A percentile compares a stretch with the other conserved stretches of the same genome.
phyloP scores from a whole-genome alignment of 2,113 vertebrate species.

The Laticauda laticaudata region DNA sequence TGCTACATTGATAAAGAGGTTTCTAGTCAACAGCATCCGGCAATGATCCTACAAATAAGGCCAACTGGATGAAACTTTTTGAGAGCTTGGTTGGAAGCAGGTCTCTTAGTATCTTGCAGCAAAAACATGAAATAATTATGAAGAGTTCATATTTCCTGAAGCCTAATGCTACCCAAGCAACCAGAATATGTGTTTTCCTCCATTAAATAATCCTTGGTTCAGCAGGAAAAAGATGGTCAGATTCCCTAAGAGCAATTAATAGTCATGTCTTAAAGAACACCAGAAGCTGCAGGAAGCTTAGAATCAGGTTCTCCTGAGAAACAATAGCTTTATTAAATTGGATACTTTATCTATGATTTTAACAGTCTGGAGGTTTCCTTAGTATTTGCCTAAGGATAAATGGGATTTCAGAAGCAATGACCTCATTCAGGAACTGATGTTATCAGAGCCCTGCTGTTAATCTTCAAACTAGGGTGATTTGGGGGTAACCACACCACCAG shows the following conservation, averaged over 20 bases:
- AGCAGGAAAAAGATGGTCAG: slow-evolving; percentile 2
- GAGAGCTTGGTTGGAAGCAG: background rate
- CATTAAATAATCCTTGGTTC: slow-evolving; percentile 11
- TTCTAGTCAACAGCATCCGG: background rate
- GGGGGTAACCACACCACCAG: slow-evolving; percentile 17
- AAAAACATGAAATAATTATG: background rate
- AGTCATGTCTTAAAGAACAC: slow-evolving; percentile 37
- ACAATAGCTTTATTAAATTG: slow-evolving; percentile 60
- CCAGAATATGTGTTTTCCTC: background rate
- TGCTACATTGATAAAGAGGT: background rate
- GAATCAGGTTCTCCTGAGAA: slow-evolving; percentile 42
- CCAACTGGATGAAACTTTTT: background rate
- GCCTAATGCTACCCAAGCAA: background rate
- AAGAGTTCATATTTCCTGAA: background rate
- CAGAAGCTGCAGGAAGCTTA: slow-evolving; percentile 55
- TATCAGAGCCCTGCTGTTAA: slow-evolving; percentile 35
- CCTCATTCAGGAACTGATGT: slow-evolving; percentile 48
- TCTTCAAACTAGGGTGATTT: background rate
- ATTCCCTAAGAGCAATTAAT: slow-evolving; percentile 37
- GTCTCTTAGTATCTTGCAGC: background rate
- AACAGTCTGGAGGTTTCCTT: slow-evolving; percentile 48
- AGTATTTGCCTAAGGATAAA: slow-evolving; percentile 62
- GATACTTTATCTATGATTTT: slow-evolving; percentile 52
- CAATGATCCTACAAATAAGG: background rate
- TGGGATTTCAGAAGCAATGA: slow-evolving; percentile 59